Percentiles rank a stretch among this genome's conserved stretches.
Conservation (phyloP, 2,888 invertebrate species). For the Drosophila heteroneura region DNA sequence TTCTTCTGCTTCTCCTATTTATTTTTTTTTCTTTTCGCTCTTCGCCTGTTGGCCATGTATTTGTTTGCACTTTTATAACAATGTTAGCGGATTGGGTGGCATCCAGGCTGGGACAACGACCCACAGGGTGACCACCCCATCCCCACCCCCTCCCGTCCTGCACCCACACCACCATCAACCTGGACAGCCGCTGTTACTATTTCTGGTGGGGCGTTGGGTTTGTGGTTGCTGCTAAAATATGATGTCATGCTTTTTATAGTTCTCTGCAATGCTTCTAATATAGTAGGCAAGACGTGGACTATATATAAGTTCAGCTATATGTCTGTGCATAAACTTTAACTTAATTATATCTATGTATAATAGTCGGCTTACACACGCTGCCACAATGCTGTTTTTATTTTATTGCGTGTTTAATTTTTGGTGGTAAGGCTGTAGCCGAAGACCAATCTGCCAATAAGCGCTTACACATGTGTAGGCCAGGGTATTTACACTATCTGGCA, state of each 20-base stretch:
- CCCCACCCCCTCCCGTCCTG: neutral
- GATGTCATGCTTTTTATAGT: conserved; percentile 76
- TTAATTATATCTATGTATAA: neutral
- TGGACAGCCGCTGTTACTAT: conserved; percentile 21
- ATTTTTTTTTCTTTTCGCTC: conserved; percentile 21
- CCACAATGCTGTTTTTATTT: neutral
- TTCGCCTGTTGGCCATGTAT: conserved; percentile 45
- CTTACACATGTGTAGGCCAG: neutral
- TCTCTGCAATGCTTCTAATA: conserved; percentile 13
- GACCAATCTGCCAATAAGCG: neutral
- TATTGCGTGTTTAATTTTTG: neutral
- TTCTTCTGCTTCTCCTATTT: conserved; percentile 15
- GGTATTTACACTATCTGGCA: neutral
- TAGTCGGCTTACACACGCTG: neutral
- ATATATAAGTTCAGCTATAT: neutral
- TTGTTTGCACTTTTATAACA: conserved; percentile 82
- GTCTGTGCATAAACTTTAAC: neutral
- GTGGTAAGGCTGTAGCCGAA: neutral
- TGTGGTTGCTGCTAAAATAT: conserved; percentile 69
- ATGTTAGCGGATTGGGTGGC: conserved; percentile 62
- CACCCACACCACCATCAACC: neutral
- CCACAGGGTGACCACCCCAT: neutral
- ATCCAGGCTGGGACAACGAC: conserved; percentile 23
- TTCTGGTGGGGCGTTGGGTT: conserved; percentile 23
- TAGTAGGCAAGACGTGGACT: neutral